Percentiles rank a stretch among this genome's conserved stretches.
phyloP scores from a whole-genome alignment of 35 echinoderm and acorn worm species.

The Stichopus chloronotus region DNA sequence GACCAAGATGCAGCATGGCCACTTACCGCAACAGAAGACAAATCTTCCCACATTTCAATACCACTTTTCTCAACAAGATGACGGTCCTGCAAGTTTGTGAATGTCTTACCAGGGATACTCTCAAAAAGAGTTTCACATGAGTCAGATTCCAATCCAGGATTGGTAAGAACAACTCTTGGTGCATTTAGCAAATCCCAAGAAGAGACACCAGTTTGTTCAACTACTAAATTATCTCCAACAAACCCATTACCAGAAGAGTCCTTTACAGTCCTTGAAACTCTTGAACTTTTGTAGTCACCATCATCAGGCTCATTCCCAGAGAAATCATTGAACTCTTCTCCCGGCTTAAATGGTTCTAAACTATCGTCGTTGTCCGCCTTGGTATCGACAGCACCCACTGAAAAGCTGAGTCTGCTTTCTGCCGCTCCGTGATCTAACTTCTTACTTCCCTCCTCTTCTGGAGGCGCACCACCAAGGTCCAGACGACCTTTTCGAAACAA shows the following conservation, averaged over 20 bases:
- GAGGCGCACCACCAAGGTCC: slow-evolving; percentile 71
- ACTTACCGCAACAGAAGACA: neutral
- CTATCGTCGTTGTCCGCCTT: no score
- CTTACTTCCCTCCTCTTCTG: neutral
- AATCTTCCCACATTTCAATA: neutral
- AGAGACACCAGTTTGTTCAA: neutral
- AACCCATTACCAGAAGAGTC: neutral
- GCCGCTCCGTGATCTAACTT: no score
- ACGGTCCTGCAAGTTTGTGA: neutral
- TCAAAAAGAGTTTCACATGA: neutral
- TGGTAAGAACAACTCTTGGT: neutral
- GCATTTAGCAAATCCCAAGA: neutral
- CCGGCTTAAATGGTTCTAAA: no score
- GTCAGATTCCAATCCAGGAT: neutral
- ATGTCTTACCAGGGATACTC: neutral
- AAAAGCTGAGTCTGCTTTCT: no score
- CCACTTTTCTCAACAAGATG: neutral
- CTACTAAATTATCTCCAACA: neutral
- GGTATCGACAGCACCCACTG: no score
- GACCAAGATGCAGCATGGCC: neutral
- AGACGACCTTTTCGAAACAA: slow-evolving; percentile 72
- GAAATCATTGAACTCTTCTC: neutral
- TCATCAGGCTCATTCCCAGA: neutral
- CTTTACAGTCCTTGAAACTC: neutral
- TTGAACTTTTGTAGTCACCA: neutral